These are phyloP conservation scores for Watersipora subatra DNA, from an alignment of 1,140 invertebrate species.

Conservation along the genomic window DNA sequence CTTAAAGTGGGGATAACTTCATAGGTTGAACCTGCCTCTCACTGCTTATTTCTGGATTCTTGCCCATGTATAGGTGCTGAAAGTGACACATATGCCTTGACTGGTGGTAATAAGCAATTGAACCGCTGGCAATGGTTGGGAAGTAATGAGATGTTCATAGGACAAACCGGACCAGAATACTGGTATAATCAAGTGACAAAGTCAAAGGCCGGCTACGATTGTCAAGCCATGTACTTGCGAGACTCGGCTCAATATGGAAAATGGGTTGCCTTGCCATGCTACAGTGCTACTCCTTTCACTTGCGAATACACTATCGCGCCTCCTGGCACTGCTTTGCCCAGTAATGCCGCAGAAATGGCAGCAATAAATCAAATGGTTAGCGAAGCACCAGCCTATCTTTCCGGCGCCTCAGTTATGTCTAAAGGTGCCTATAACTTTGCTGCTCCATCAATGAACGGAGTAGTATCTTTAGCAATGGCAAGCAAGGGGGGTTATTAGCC, in stretches of 20 bases:
- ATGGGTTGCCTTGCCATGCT: background rate
- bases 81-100: background rate
- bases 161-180: background rate
- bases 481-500: too few species aligned
- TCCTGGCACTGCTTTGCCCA: background rate
- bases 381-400: too few species aligned
- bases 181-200: background rate
- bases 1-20: too few species aligned
- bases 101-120: background rate
- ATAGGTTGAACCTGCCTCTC: too few species aligned
- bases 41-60: too few species aligned
- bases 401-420: too few species aligned
- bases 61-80: background rate
- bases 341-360: background rate
- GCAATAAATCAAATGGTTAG: background rate
- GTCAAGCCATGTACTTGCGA: background rate
- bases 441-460: too few species aligned
- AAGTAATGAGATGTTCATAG: background rate
- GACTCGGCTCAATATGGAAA: background rate
- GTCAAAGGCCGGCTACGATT: background rate
- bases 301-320: background rate
- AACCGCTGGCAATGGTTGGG: background rate
- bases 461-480: too few species aligned
- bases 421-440: too few species aligned
- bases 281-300: background rate